Evolutionary conservation across 2,113 vertebrate species (phyloP).

Genomic region (Circaetus gallicus): DNA sequence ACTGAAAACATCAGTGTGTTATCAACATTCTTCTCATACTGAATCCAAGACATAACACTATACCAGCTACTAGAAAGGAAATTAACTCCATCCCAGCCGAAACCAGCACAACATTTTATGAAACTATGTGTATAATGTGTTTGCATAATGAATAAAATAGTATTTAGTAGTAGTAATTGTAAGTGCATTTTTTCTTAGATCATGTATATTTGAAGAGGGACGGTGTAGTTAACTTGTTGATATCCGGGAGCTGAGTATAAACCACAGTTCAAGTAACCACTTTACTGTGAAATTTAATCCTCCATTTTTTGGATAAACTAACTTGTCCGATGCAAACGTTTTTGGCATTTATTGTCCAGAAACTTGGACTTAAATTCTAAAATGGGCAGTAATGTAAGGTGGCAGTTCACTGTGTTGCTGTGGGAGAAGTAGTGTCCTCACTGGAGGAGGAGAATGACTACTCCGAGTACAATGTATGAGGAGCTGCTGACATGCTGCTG

Average conservation of each 20-base stretch:
- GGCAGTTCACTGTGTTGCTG: background rate
- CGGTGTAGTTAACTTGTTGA: background rate
- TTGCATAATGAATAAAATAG: background rate
- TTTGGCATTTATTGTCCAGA: background rate
- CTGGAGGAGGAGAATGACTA: background rate
- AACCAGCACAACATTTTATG: too few species aligned
- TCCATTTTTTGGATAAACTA: background rate
- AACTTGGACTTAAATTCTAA: background rate
- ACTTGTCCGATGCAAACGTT: accelerated
- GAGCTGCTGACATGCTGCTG: background rate
- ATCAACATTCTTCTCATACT: too few species aligned
- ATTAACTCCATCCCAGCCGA: too few species aligned
- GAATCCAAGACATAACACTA: too few species aligned
- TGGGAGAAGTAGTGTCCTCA: background rate
- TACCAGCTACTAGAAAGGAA: too few species aligned
- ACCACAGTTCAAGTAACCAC: background rate
- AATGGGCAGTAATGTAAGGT: background rate
- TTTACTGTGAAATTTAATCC: background rate
- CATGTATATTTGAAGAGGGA: background rate
- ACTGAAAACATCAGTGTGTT: too few species aligned
- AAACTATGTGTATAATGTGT: background rate
- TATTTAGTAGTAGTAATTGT: background rate
- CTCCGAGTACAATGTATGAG: background rate
- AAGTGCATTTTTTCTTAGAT: background rate
- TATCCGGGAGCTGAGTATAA: background rate